These are phyloP conservation scores for Conopomorpha cramerella DNA, from an alignment of 1,140 invertebrate species.

Conservation along the genomic window DNA sequence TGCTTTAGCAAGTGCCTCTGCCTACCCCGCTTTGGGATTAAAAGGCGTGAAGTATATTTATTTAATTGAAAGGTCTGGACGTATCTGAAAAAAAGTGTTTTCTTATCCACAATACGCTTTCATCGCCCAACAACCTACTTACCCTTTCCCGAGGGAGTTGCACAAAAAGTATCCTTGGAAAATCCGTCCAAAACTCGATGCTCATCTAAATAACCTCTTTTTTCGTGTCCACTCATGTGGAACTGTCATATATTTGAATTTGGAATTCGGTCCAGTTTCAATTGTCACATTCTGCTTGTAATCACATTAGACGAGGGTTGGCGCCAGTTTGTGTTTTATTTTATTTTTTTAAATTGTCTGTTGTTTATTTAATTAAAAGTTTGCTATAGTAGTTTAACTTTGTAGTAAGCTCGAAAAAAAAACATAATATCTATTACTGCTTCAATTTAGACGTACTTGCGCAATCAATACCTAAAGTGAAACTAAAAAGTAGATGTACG, in stretches of 20 bases:
- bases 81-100: too few species aligned
- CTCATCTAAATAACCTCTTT: slow-evolving; percentile 24
- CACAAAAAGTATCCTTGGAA: slow-evolving; percentile 16
- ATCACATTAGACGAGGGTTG: slow-evolving; percentile 39
- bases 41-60: too few species aligned
- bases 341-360: slow-evolving; percentile 7
- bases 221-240: slow-evolving; percentile 23
- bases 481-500: too few species aligned
- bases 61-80: too few species aligned
- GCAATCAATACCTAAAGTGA: too few species aligned
- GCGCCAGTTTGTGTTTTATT: slow-evolving; percentile 11
- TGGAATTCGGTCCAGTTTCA: slow-evolving; percentile 42
- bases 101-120: too few species aligned
- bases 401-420: neutral
- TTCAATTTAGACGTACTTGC: too few species aligned
- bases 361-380: slow-evolving; percentile 8
- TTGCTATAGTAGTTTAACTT: too few species aligned
- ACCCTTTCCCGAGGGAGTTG: neutral
- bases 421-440: too few species aligned
- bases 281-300: slow-evolving; percentile 26
- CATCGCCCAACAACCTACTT: too few species aligned
- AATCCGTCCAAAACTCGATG: slow-evolving; percentile 36
- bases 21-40: too few species aligned
- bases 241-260: slow-evolving; percentile 45
- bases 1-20: too few species aligned